phyloP scores from a whole-genome alignment of 2,797 vertebrate species.

The Phoxinus dragarum region DNA sequence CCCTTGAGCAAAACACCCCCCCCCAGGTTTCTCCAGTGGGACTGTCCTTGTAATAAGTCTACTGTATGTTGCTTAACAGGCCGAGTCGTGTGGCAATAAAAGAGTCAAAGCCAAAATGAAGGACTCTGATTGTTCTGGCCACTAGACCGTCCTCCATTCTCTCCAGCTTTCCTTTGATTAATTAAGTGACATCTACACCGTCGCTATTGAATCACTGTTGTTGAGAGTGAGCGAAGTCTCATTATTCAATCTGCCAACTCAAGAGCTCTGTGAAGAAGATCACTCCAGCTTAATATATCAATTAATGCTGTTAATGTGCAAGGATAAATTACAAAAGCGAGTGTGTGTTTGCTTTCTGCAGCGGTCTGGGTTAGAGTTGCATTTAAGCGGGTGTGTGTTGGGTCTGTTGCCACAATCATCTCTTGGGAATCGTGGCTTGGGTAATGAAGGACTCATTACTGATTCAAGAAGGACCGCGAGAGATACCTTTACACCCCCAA shows the following conservation, averaged over 20 bases:
- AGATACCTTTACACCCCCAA: conserved; percentile 76
- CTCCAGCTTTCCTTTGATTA: conserved; percentile 42
- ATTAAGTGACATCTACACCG: conserved; percentile 32
- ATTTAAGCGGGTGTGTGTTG: conserved; percentile 37
- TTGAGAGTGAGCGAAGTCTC: conserved; percentile 17
- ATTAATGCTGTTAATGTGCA: conserved; percentile 34
- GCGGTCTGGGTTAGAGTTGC: not conserved
- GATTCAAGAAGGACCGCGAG: conserved; percentile 79
- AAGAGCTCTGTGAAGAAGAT: conserved; percentile 11
- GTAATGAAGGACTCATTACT: conserved; percentile 84
- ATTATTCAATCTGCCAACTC: conserved; percentile 43
- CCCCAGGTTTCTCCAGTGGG: not conserved
- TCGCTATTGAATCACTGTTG: conserved; percentile 24
- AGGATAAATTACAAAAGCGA: conserved; percentile 17
- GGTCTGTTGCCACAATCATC: conserved; percentile 50
- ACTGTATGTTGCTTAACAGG: conserved; percentile 2
- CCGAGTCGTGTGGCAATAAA: not conserved
- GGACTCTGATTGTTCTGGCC: not conserved
- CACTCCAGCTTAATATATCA: conserved; percentile 43
- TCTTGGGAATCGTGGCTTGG: conserved; percentile 73
- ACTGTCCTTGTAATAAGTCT: not conserved
- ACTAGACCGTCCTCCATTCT: conserved; percentile 13
- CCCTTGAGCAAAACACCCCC: not conserved
- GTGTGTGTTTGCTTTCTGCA: not conserved
- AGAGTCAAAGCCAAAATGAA: conserved; percentile 13